Conservation (phyloP, 2,888 invertebrate species). For the Drosophila niveifrons region DNA sequence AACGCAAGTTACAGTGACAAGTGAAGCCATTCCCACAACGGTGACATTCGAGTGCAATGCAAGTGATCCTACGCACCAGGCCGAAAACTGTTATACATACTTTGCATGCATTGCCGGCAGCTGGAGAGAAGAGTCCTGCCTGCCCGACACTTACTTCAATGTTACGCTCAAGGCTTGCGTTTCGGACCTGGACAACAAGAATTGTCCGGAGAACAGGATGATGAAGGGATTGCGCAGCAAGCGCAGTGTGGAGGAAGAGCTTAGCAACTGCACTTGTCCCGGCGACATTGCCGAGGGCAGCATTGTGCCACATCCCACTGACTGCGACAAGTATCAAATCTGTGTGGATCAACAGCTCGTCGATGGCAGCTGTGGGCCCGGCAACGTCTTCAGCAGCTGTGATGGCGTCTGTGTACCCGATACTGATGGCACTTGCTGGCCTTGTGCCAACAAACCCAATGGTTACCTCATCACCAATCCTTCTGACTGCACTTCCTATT, state of each 20-base stretch:
- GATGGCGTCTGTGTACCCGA: conserved; percentile 65
- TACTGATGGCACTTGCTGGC: conserved; percentile 57
- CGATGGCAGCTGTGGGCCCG: conserved; percentile 70
- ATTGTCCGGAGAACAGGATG: conserved; percentile 53
- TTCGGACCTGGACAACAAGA: conserved; percentile 32
- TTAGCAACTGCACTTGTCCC: conserved; percentile 53
- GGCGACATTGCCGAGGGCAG: conserved; percentile 66
- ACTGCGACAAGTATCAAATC: conserved; percentile 70
- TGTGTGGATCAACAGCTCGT: conserved; percentile 66
- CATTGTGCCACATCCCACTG: conserved; percentile 55
- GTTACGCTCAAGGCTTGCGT: conserved; percentile 44
- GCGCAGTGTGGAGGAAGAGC: conserved; percentile 41
- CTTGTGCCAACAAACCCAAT: conserved; percentile 69
- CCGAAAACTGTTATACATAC: conserved; percentile 57
- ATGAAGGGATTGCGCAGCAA: conserved; percentile 26
- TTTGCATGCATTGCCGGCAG: conserved; percentile 54
- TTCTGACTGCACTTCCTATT: conserved; percentile 70
- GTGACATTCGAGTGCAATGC: conserved; percentile 28
- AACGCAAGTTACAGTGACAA: neutral
- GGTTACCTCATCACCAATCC: conserved; percentile 68
- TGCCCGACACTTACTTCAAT: conserved; percentile 62
- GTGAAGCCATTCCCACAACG: neutral
- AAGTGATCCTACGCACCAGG: conserved; percentile 21
- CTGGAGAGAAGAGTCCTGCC: conserved; percentile 57
- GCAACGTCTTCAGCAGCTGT: conserved; percentile 66